A percentile compares a stretch with the other conserved stretches of the same genome.
These are phyloP conservation scores for Euthynnus affinis DNA, from an alignment of 2,797 vertebrate genomes.

Conservation along the genomic window DNA sequence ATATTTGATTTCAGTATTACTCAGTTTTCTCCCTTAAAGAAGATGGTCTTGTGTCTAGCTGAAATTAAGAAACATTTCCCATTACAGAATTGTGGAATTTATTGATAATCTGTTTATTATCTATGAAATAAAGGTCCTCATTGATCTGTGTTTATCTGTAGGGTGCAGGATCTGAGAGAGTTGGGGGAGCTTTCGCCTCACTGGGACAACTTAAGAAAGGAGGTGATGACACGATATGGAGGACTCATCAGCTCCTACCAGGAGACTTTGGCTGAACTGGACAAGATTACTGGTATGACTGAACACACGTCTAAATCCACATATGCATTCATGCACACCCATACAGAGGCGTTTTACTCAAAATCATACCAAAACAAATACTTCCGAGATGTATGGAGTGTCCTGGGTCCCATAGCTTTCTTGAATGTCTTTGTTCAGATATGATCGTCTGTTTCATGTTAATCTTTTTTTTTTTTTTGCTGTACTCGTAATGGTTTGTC, in stretches of 20 bases:
- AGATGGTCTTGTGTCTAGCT: neutral
- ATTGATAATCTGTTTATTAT: conserved; percentile 7
- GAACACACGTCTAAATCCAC: neutral
- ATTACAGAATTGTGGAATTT: neutral
- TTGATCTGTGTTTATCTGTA: conserved; percentile 69
- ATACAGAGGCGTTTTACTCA: neutral
- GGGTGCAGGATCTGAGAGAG: conserved; percentile 95
- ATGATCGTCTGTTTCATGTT: conserved; percentile 1
- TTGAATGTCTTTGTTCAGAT: conserved; percentile 5
- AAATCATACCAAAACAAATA: conserved; percentile 11
- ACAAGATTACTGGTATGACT: conserved; percentile 91
- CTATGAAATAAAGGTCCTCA: conserved; percentile 15
- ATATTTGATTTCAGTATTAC: neutral
- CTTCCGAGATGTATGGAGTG: neutral
- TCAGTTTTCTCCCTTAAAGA: neutral
- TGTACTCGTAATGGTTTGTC: conserved; percentile 12
- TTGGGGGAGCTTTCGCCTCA: conserved; percentile 96
- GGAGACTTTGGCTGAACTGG: conserved; percentile 93
- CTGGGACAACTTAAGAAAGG: conserved; percentile 96
- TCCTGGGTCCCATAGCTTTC: conserved; percentile 9
- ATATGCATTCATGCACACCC: neutral
- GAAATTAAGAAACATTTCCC: too few species aligned
- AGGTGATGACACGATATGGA: conserved; percentile 93
- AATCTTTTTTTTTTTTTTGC: conserved; percentile 7
- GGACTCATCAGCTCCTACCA: conserved; percentile 93